Conservation (phyloP, 1,140 invertebrate species). For the Colletes latitarsis region DNA sequence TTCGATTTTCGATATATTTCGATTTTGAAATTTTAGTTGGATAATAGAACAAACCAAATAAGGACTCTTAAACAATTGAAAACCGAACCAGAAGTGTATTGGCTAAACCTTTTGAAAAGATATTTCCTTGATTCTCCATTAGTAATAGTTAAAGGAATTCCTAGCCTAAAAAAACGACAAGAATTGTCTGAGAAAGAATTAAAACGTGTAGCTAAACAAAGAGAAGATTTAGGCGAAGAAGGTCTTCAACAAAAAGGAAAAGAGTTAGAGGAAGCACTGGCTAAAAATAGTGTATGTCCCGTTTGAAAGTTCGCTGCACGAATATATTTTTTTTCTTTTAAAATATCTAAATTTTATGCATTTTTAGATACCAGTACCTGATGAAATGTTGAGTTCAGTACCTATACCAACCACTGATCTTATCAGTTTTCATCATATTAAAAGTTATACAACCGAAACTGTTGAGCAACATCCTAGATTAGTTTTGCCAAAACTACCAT, state of each 20-base stretch:
- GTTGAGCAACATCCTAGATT: conserved; percentile 83
- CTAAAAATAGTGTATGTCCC: conserved; percentile 87
- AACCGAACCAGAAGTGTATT: conserved; percentile 85
- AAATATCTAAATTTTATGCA: conserved; percentile 34
- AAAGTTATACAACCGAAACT: conserved; percentile 82
- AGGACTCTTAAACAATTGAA: conserved; percentile 84
- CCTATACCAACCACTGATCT: conserved; percentile 86
- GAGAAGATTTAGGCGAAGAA: conserved; percentile 83
- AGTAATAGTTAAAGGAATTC: conserved; percentile 82
- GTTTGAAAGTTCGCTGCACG: conserved; percentile 11
- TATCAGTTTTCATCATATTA: conserved; percentile 86
- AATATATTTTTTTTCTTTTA: conserved; percentile 29
- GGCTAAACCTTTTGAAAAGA: conserved; percentile 86
- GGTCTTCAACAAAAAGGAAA: conserved; percentile 86
- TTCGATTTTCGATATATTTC: neutral
- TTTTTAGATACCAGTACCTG: conserved; percentile 84
- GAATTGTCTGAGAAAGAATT: conserved; percentile 86
- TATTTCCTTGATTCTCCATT: conserved; percentile 86
- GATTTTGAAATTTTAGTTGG: conserved; percentile 82
- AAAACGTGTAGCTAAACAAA: conserved; percentile 85
- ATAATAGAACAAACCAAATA: conserved; percentile 88
- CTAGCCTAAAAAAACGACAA: conserved; percentile 83
- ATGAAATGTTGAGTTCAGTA: conserved; percentile 85
- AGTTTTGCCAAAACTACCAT: conserved; percentile 85
- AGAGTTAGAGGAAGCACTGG: conserved; percentile 86